Evolutionary conservation across 2,113 vertebrate species (phyloP).

Genomic region (Bubo blakistoni): DNA sequence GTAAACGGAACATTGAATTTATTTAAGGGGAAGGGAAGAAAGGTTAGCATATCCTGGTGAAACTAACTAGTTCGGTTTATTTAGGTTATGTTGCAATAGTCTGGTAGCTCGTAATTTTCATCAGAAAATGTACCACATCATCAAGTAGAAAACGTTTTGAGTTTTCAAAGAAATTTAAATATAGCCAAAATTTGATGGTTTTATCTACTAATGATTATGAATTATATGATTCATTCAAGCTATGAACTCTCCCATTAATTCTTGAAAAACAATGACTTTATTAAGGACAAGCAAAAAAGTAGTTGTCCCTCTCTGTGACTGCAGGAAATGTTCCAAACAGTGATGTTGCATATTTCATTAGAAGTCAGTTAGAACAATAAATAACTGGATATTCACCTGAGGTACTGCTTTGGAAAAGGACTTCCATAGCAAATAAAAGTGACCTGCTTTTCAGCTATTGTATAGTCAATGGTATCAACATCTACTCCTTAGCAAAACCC

Average conservation of each 20-base stretch:
- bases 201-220: background rate
- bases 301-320: background rate
- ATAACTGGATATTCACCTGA: background rate
- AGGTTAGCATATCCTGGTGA: background rate
- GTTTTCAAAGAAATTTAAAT: background rate
- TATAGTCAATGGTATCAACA: background rate
- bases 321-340: background rate
- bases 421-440: background rate
- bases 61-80: background rate
- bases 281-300: background rate
- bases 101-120: background rate
- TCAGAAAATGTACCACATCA: background rate
- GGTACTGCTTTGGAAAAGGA: background rate
- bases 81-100: background rate
- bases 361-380: background rate
- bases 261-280: background rate
- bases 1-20: conserved; percentile 18
- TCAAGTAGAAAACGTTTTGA: background rate
- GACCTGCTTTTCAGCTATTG: background rate
- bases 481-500: background rate
- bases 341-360: background rate
- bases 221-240: background rate
- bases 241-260: background rate
- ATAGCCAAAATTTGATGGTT: background rate
- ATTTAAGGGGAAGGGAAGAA: background rate